phyloP scores from a whole-genome alignment of 2,113 vertebrate species.

The Myrmophylax atrothorax region DNA sequence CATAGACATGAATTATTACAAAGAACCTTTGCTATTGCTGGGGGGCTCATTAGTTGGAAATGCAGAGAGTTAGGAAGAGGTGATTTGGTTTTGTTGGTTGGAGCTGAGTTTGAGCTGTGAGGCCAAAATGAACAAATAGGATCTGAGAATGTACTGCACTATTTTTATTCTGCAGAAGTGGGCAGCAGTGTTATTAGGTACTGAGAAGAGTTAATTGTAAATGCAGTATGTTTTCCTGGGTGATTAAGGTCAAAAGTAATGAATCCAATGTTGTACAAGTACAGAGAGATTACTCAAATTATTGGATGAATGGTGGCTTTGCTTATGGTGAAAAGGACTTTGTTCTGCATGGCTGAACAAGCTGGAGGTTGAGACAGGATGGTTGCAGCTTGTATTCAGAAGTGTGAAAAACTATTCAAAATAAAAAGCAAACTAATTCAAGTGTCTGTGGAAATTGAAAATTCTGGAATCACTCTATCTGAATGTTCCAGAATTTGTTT shows the following conservation, averaged over 20 bases:
- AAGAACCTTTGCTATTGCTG: neutral
- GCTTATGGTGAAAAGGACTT: neutral
- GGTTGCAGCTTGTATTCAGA: neutral
- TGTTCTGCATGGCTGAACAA: neutral
- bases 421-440: neutral
- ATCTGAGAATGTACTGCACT: neutral
- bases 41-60: neutral
- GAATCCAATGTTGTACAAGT: neutral
- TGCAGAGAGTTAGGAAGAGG: neutral
- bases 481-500: neutral
- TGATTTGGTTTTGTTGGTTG: neutral
- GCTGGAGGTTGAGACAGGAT: neutral
- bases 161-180: neutral
- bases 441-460: neutral
- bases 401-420: neutral
- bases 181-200: neutral
- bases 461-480: neutral
- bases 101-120: neutral
- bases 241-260: slow-evolving; percentile 5
- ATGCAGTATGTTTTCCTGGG: neutral
- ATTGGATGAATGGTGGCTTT: neutral
- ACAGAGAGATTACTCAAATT: neutral
- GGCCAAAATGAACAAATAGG: neutral
- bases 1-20: neutral
- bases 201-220: neutral